Evolutionary conservation across 35 echinoderm and acorn worm genomes (phyloP).

Genomic region (Heliocidaris tuberculata): DNA sequence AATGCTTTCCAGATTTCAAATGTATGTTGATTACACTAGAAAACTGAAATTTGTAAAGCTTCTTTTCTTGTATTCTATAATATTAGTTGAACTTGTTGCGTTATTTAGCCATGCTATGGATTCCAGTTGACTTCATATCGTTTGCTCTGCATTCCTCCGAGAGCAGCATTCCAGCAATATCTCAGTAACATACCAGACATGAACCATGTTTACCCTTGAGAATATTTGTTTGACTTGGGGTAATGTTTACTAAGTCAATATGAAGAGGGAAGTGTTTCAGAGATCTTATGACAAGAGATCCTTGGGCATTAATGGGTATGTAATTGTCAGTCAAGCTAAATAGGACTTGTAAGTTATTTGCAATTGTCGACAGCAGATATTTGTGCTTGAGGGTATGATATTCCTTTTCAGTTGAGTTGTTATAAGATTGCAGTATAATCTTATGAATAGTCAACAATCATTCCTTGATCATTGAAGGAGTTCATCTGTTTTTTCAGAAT

Average conservation of each 20-base stretch:
- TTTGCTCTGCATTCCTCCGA: not conserved
- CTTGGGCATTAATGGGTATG: not conserved
- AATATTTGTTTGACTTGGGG: not conserved
- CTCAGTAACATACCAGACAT: not conserved
- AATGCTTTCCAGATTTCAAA: not conserved
- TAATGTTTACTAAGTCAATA: conserved; percentile 12
- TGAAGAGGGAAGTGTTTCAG: not conserved
- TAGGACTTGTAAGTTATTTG: not conserved
- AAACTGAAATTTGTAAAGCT: not conserved
- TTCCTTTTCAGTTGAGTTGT: not conserved
- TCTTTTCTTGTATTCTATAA: not conserved
- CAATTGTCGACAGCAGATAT: not conserved
- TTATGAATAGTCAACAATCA: not conserved
- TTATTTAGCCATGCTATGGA: not conserved
- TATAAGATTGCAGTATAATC: not conserved
- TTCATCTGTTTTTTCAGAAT: not conserved
- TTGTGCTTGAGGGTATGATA: not conserved
- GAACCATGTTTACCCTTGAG: not conserved
- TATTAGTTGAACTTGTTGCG: not conserved
- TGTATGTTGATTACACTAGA: not conserved
- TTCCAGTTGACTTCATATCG: not conserved
- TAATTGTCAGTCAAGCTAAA: not conserved
- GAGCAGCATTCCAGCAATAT: not conserved
- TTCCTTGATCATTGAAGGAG: too few species aligned
- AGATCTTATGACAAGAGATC: not conserved